phyloP scores from a whole-genome alignment of 2,113 vertebrate species.

The Corythaeola cristata region DNA sequence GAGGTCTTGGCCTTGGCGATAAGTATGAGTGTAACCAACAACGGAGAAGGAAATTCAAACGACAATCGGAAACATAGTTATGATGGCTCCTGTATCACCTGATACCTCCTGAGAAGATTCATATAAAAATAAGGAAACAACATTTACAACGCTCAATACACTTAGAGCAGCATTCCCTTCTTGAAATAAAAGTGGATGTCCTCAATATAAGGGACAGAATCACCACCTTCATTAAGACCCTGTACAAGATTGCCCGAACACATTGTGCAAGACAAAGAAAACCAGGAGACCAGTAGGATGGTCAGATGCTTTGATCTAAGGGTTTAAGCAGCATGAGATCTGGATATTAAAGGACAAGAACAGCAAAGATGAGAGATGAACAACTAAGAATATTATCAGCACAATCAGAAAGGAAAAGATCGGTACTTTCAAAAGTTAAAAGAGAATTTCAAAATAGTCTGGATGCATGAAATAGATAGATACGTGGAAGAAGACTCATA shows the following conservation, averaged over 20 bases:
- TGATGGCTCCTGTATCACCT: not conserved
- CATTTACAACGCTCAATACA: not conserved
- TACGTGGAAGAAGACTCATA: not conserved
- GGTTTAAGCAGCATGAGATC: not conserved
- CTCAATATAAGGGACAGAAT: not conserved
- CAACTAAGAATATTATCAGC: not conserved
- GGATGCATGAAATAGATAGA: not conserved
- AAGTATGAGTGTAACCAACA: not conserved
- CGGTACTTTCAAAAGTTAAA: not conserved
- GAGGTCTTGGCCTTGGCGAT: not conserved
- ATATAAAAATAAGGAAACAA: not conserved
- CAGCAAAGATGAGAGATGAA: not conserved
- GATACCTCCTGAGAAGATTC: not conserved
- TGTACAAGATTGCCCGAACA: not conserved
- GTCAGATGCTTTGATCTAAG: not conserved
- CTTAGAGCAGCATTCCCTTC: not conserved
- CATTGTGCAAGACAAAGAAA: not conserved
- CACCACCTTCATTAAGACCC: not conserved
- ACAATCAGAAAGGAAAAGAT: not conserved
- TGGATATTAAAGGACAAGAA: not conserved
- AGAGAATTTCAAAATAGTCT: not conserved
- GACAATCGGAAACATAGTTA: not conserved
- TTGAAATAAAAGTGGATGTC: not conserved
- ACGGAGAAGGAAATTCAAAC: not conserved
- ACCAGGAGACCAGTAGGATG: not conserved